Percentiles rank a stretch among this genome's conserved stretches.
Evolutionary conservation across 2,113 vertebrate genomes (phyloP).

Genomic region (Oncorhynchus nerka): DNA sequence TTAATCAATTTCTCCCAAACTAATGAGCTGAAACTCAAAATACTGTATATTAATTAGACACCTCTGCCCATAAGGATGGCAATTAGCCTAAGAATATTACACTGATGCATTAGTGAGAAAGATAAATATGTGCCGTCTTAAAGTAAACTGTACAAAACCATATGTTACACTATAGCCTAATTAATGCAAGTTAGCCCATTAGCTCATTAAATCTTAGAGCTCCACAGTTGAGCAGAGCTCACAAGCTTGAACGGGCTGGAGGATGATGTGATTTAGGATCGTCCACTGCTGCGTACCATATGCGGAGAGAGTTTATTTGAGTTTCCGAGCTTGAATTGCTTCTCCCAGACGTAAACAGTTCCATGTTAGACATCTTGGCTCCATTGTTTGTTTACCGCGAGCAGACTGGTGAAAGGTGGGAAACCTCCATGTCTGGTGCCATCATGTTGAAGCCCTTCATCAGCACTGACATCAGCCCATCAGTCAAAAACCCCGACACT

Average conservation of each 20-base stretch:
- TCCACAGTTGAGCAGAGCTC: not conserved
- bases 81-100: not conserved
- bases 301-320: slow-evolving; percentile 8
- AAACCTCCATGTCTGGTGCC: slow-evolving; percentile 3
- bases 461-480: no score
- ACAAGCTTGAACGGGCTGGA: not conserved
- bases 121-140: not conserved
- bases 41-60: not conserved
- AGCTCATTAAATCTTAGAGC: not conserved
- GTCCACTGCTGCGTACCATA: slow-evolving; percentile 8
- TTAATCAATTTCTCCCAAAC: not conserved
- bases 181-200: not conserved
- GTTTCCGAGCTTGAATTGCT: not conserved
- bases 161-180: not conserved
- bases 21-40: not conserved
- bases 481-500: no score
- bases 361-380: not conserved
- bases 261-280: not conserved
- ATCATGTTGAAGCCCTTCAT: not conserved
- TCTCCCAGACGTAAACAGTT: slow-evolving; percentile 5
- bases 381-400: not conserved
- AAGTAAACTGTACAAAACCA: not conserved
- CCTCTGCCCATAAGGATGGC: not conserved
- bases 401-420: not conserved
- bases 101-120: not conserved